A percentile compares a stretch with the other conserved stretches of the same genome.
phyloP scores from a whole-genome alignment of 2,797 vertebrate genomes.

The Chrysolophus pictus region DNA sequence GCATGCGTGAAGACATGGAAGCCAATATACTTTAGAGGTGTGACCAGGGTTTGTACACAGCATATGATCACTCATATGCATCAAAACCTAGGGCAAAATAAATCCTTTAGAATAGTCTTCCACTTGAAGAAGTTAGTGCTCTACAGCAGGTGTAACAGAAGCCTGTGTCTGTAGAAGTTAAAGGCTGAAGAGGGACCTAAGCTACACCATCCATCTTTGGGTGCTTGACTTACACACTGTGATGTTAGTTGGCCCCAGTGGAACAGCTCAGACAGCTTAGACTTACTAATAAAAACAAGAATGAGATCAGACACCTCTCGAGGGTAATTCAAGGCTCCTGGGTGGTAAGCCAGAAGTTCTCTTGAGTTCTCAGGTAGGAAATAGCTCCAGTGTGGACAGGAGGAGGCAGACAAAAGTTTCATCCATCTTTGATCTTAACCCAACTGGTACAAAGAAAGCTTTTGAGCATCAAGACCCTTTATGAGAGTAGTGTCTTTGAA shows the following conservation, averaged over 20 bases:
- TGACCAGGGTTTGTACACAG: neutral
- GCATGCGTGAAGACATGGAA: neutral
- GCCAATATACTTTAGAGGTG: neutral
- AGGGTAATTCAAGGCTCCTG: constrained; percentile 11
- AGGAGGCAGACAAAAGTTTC: neutral
- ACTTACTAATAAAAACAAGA: constrained; percentile 37
- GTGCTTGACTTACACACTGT: neutral
- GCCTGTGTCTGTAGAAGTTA: neutral
- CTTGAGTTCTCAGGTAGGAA: neutral
- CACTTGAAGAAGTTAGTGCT: neutral
- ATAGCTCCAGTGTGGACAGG: neutral
- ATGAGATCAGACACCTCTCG: constrained; percentile 3
- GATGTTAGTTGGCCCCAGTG: neutral
- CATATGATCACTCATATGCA: neutral
- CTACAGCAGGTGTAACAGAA: neutral
- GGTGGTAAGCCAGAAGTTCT: constrained; percentile 16
- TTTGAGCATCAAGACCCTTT: neutral
- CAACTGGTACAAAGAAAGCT: fast-evolving
- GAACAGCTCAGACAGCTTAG: neutral
- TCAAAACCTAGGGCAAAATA: neutral
- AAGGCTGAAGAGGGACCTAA: neutral
- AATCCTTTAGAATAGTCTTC: neutral
- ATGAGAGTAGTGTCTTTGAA: neutral
- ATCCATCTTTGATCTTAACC: neutral
- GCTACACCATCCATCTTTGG: neutral